phyloP scores from a whole-genome alignment of 2,113 vertebrate species.

The Thamnophis sirtalis region DNA sequence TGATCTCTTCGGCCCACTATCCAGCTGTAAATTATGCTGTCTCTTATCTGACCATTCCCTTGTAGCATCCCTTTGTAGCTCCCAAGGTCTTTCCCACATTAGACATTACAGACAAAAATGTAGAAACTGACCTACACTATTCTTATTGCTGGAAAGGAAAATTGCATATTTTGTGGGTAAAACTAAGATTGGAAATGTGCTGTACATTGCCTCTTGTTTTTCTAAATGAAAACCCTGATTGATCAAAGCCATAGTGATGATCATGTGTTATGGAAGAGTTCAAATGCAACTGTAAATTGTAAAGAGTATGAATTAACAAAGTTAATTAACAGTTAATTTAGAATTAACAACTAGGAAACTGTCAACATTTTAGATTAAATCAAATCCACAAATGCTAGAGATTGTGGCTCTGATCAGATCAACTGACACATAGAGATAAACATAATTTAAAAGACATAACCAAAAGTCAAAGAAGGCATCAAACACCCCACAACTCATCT shows the following conservation, averaged over 20 bases:
- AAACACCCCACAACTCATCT: background rate
- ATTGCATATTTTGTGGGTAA: background rate
- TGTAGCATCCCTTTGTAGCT: background rate
- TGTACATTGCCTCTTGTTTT: background rate
- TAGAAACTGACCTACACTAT: background rate
- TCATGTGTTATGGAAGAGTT: background rate
- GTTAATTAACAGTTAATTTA: too few relatives aligned
- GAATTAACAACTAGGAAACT: background rate
- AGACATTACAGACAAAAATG: background rate
- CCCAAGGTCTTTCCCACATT: background rate
- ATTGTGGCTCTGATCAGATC: background rate
- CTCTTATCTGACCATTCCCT: background rate
- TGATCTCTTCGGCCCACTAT: background rate
- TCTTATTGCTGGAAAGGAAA: background rate
- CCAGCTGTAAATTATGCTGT: background rate
- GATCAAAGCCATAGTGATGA: background rate
- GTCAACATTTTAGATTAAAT: background rate
- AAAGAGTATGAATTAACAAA: background rate
- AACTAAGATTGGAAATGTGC: background rate
- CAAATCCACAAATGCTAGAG: background rate
- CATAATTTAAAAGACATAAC: background rate
- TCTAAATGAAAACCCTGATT: background rate
- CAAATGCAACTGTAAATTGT: background rate
- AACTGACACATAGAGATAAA: background rate
- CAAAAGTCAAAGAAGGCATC: background rate